phyloP scores from a whole-genome alignment of 1,140 invertebrate genomes.

The Pseudomyrmex cubaensis region DNA sequence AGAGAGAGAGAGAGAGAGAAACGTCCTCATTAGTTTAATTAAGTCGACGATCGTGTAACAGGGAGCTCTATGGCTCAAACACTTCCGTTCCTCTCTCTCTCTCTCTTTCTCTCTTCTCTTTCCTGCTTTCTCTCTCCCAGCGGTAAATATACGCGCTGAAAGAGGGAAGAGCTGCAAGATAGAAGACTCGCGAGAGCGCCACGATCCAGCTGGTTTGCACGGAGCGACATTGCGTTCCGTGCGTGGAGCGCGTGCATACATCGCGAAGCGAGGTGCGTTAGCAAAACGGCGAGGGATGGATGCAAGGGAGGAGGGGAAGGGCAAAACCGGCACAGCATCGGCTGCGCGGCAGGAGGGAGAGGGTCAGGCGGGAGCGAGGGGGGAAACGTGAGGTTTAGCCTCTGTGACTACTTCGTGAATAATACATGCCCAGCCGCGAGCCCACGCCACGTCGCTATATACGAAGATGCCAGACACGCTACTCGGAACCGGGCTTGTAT shows the following conservation, averaged over 20 bases:
- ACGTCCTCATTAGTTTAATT: slow-evolving; percentile 72
- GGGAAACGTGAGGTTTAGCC: slow-evolving; percentile 55
- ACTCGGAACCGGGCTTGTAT: slow-evolving; percentile 73
- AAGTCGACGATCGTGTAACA: slow-evolving; percentile 61
- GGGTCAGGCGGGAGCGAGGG: neutral
- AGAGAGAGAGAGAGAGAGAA: slow-evolving; percentile 8
- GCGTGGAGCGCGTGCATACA: slow-evolving; percentile 34
- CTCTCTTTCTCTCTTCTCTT: no score
- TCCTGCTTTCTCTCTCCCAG: neutral
- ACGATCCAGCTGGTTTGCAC: slow-evolving; percentile 25
- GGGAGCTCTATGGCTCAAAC: slow-evolving; percentile 6
- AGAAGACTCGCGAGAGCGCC: slow-evolving; percentile 7
- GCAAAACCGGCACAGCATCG: slow-evolving; percentile 45
- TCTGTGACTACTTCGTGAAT: slow-evolving; percentile 77
- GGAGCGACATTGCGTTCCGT: slow-evolving; percentile 31
- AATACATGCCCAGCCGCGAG: slow-evolving; percentile 78
- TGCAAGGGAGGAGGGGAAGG: neutral
- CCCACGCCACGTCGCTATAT: slow-evolving; percentile 75
- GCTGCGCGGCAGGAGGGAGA: slow-evolving; percentile 9
- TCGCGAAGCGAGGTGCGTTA: slow-evolving; percentile 34
- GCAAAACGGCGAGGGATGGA: neutral
- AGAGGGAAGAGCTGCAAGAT: neutral
- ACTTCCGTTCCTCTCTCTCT: neutral
- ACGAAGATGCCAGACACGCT: slow-evolving; percentile 78
- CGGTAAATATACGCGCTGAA: slow-evolving; percentile 1